Conservation (phyloP, 2,888 invertebrate genomes). For the Pherbina coryleti region DNA sequence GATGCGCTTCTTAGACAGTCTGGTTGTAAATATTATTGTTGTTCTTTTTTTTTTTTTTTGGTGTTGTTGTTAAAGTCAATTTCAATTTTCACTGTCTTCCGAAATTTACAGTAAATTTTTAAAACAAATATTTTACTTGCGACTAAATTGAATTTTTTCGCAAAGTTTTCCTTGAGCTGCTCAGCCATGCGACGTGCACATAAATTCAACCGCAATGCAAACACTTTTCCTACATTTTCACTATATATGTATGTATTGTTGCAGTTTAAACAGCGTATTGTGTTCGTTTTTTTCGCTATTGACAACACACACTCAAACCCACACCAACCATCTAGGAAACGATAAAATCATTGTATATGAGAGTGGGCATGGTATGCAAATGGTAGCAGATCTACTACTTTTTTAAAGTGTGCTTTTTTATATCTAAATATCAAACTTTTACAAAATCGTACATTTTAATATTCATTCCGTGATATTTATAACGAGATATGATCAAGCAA, state of each 20-base stretch:
- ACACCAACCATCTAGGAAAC: too few species aligned
- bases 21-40: not conserved
- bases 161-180: not conserved
- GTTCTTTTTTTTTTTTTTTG: slow-evolving; percentile 7
- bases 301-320: too few species aligned
- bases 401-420: too few species aligned
- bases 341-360: too few species aligned
- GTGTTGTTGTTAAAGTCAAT: slow-evolving; percentile 32
- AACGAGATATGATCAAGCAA: too few species aligned
- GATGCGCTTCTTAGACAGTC: not conserved
- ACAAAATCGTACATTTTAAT: too few species aligned
- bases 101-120: slow-evolving; percentile 53
- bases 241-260: not conserved
- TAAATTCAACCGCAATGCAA: slow-evolving; percentile 48
- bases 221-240: slow-evolving; percentile 29
- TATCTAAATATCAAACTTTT: too few species aligned
- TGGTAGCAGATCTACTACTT: too few species aligned
- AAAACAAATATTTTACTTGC: slow-evolving; percentile 54
- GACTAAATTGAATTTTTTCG: slow-evolving; percentile 51
- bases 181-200: slow-evolving; percentile 21
- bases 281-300: not conserved
- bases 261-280: not conserved
- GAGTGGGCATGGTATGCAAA: too few species aligned
- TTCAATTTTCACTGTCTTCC: slow-evolving; percentile 36
- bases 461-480: too few species aligned